Conservation (phyloP, 1,140 invertebrate genomes). For the Eueides isabella region DNA sequence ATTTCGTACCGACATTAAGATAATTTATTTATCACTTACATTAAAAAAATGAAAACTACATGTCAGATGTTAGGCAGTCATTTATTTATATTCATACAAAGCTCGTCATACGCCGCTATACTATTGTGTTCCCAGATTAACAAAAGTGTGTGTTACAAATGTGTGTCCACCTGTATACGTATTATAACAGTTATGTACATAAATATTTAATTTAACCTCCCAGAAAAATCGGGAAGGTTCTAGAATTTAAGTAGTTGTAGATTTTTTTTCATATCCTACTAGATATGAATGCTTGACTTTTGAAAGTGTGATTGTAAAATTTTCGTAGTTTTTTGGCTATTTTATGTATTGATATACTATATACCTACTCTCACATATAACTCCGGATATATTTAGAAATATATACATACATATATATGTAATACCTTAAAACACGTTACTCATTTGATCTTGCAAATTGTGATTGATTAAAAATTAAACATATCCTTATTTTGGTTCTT, state of each 20-base stretch:
- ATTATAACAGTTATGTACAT: slow-evolving; percentile 30
- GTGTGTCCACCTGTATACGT: slow-evolving; percentile 29
- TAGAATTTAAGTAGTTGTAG: slow-evolving; percentile 35
- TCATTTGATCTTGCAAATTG: slow-evolving; percentile 5
- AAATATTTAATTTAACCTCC: slow-evolving; percentile 40
- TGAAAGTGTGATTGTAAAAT: slow-evolving; percentile 23
- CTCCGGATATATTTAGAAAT: neutral
- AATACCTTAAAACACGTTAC: neutral
- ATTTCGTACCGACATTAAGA: neutral
- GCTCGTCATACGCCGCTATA: slow-evolving; percentile 78
- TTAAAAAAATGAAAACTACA: neutral
- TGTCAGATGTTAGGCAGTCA: no score
- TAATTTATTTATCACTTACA: neutral
- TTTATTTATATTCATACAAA: slow-evolving; percentile 4
- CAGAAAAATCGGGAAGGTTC: slow-evolving; percentile 50
- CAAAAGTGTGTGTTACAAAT: slow-evolving; percentile 58
- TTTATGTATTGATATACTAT: slow-evolving; percentile 61
- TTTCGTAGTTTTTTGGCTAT: slow-evolving; percentile 72
- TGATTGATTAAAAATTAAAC: neutral
- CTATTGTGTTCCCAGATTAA: slow-evolving; percentile 65
- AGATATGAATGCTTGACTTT: slow-evolving; percentile 40
- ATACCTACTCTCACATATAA: slow-evolving; percentile 13
- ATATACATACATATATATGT: neutral
- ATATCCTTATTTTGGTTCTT: neutral
- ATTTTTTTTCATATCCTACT: slow-evolving; percentile 30